Evolutionary conservation across 2,113 vertebrate genomes (phyloP).

Genomic region (Sterrhoptilus dennistouni): DNA sequence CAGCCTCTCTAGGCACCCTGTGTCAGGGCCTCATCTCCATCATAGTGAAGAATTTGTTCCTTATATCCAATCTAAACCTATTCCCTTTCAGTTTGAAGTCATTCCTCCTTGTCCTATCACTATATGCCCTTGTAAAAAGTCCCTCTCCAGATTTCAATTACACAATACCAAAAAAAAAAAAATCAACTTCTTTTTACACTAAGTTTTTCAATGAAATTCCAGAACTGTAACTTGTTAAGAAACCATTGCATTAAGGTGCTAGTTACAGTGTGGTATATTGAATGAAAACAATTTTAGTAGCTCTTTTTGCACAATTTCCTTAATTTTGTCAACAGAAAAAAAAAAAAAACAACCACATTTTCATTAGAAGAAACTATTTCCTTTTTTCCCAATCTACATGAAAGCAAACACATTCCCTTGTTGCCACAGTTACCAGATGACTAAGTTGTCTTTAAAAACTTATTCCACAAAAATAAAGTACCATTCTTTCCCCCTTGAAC

Average conservation of each 20-base stretch:
- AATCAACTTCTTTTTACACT: not conserved
- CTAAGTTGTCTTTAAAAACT: not conserved
- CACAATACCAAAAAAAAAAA: not conserved
- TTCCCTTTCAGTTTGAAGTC: not conserved
- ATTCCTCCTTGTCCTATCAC: not conserved
- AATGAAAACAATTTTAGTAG: not conserved
- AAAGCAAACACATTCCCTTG: slow-evolving; percentile 29
- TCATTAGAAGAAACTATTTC: slow-evolving; percentile 3
- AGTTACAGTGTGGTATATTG: not conserved
- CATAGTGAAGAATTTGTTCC: not conserved
- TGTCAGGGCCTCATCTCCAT: not conserved
- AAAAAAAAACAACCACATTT: not conserved
- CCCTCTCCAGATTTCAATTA: not conserved
- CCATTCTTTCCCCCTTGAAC: slow-evolving; percentile 13
- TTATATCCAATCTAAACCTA: not conserved
- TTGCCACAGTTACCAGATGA: slow-evolving; percentile 55
- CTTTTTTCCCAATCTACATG: not conserved
- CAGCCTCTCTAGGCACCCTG: not conserved
- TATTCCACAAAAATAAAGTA: slow-evolving; percentile 17
- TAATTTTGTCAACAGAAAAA: slow-evolving; percentile 37
- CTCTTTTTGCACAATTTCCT: not conserved
- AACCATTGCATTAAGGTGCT: not conserved
- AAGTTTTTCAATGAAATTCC: not conserved
- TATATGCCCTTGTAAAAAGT: not conserved
- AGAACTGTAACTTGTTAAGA: not conserved